Evolutionary conservation across 2,113 vertebrate species (phyloP), one percentile per base, ranked within the genome.

Genomic region (Laticauda laticaudata): DNA sequence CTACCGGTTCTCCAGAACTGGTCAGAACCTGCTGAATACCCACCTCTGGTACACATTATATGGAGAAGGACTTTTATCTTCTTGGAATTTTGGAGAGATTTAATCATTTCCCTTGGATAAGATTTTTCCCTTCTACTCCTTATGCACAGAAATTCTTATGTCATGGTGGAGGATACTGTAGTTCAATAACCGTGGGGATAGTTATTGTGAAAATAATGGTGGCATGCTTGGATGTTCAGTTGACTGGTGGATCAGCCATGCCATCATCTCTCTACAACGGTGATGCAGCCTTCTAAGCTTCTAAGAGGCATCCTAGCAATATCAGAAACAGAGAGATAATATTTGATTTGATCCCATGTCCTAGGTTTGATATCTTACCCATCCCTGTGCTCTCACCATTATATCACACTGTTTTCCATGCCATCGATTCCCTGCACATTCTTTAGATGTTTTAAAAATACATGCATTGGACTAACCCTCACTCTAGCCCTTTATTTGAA

Each of bases 391-490:
- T 51, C 39, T 56, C 15, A 21, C 15, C 43, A n/a, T 56, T 87
- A 21, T 6, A 8, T 59, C 55, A 59, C 26, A 51, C 21, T 29
- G 12, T 26, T 14, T 23, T 61, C 39, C 51, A 43, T 75, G 20
- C 34, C 18, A 69, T 43, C 87, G 8, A 15, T 88, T n/a, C 51
- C 53, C 87, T n/a, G 18, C 9, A n/a, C 51, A 20, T 55, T 7
- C 43, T n/a, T 88, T 53, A 45, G 51, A 20, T 21, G n/a, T 92
- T 93, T 91, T 75, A 1, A 53, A 93, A 95, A 93, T 59, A 11
- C 89, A 87, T 96, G 87, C 26, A 91, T 94, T 95, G 92, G 95
- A 21, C n/a, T 15, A 75, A 75, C 29, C n/a, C 14, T 75, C n/a
- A 39, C 75, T 81, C 75, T 43, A 81, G 7, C 75, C 75, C 75